Evolutionary conservation across 2,113 vertebrate species (phyloP), one percentile per base, ranked within the genome.

Genomic region (Anser cygnoides): DNA sequence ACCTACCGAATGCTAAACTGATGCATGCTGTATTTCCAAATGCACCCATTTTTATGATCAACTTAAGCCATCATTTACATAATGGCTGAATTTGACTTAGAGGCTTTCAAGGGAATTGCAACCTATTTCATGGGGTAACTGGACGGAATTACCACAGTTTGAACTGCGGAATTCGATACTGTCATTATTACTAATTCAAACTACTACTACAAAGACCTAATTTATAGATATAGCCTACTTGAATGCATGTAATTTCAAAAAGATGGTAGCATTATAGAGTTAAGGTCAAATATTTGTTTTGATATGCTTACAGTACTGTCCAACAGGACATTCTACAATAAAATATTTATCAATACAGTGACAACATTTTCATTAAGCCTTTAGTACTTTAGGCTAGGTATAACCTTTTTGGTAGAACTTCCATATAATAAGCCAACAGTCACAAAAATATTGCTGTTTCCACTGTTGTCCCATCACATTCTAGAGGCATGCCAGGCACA

Each of bases 291-390:
- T 91, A 83, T 68, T 79, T 90, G 49, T 81, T 83, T 68, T 77
- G 29, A 54, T 77, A 77, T 89, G 46, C 54, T 88, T 95, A 68
- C 43, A 79, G 22, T 57, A 71, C 33, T 82, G 52, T 85, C 52
- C 4, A 1, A 89, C 75, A 90, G 79, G 82, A 80, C 33, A 76
- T 83, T 83, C 17, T 67, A 66, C 18, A 83, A 71, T 41, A 84
- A 68, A 49, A 41, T 46, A 96, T 68, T 94, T 96, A 94, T 95
- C 83, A 80, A 28, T 39, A 41, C 21, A 52, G 33, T 59, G 6
- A 89, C 2, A 14, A 80, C 57, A 63, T 41, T 61, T 61, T 94
- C 97, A 97, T 93, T 96, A 83, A 90, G 61, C 46, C 73, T 90
- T 92, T 71, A 79, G 15, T 78, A 85, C 66, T 96, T 75, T 52